phyloP scores from a whole-genome alignment of 1,140 invertebrate species.

The Zeugodacus cucurbitae region DNA sequence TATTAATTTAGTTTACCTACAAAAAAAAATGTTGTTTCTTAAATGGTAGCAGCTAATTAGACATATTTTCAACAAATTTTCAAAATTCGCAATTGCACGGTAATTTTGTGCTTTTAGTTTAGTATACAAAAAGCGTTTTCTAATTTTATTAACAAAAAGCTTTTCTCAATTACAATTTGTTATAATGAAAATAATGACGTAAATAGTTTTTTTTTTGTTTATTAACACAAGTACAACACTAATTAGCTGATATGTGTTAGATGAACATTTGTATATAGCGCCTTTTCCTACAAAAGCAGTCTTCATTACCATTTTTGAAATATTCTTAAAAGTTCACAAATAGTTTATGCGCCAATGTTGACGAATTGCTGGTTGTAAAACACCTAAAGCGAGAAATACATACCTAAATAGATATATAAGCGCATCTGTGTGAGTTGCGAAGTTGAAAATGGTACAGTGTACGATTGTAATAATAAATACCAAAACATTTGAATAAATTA shows the following conservation, averaged over 20 bases:
- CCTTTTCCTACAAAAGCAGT: too few relatives aligned
- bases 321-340: neutral
- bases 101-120: neutral
- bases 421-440: constrained; percentile 21
- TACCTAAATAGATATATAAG: neutral
- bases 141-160: too few relatives aligned
- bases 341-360: neutral
- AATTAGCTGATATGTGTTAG: too few relatives aligned
- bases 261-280: too few relatives aligned
- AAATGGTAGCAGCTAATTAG: neutral
- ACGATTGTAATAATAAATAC: constrained; percentile 36
- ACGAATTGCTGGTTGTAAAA: neutral
- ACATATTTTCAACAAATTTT: neutral
- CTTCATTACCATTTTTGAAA: neutral
- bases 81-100: neutral
- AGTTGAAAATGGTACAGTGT: neutral
- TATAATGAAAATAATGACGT: neutral
- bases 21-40: neutral
- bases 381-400: neutral
- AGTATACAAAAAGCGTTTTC: too few relatives aligned
- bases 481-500: constrained; percentile 30
- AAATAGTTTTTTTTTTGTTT: too few relatives aligned
- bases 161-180: neutral
- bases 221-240: too few relatives aligned
- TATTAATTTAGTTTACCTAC: constrained; percentile 11